Base-by-base conservation (phyloP, 2,888 invertebrate genomes). In the Heterodera filipjevi region DNA sequence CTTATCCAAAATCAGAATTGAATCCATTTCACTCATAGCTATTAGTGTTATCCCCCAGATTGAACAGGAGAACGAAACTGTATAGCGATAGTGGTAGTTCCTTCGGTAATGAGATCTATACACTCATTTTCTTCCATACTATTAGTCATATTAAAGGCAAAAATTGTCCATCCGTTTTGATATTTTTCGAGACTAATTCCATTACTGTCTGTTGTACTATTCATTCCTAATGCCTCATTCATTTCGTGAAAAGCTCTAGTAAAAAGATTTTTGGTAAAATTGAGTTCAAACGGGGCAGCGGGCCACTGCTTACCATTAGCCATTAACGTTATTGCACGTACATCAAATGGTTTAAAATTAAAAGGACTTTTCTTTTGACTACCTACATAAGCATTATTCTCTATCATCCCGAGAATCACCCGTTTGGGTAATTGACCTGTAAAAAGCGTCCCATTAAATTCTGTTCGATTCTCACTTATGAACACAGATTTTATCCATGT, bases 1-100 rank as follows among this genome's bases (percentile, higher is more conserved):
- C n/a, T 46, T 71, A 30, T 71, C 71, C n/a, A 71, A 30, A 12
- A 71, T 71, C 46, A 71, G n/a, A 8, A 71, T 1, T n/a, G 71
- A n/a, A 8, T 71, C 71, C n/a, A 71, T 46, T 71, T 71, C 71
- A 71, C 27, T 30, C 71, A 71, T 71, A 0, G 10, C 71, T 30
- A 71, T 71, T 30, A 71, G 30, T 1, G 30, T 30, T 22, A 71
- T 71, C 30, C 71, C 6, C 39, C 39, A 6, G 39, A 39, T 39
- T 6, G 39, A 2, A 39, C 39, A 2, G 39, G 39, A 10, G 39
- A 39, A 10, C 39, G 6, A 39, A 39, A 39, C 12, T 39, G 39
- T 1, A 39, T 39, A 12, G 8, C 6, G 8, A 68, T 19, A 10
- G 33, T 68, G 19, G 68, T 68, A 14, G 68, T 68, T 19, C 68